Base-by-base conservation (phyloP, 2,888 invertebrate species). In the Tetanocera ferruginea region DNA sequence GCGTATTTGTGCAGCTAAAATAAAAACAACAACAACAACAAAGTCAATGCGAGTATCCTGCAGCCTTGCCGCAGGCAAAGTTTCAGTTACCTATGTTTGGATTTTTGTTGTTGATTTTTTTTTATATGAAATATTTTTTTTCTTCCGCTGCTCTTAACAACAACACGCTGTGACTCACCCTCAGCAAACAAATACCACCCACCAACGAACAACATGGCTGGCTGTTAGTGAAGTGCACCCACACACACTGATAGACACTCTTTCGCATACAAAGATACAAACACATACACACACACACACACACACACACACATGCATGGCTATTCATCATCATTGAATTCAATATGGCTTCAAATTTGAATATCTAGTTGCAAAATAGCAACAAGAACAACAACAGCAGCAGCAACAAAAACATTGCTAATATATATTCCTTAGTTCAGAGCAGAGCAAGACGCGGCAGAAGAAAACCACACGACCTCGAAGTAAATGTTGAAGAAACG, bases 281-380 rank as follows among this genome's bases (percentile, higher is more conserved):
- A 51, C 52, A 69, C 49, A 23, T n/a, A 52, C 55, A 71, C 66
- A 74, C 51, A 64, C 64, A 66, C 51, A 28, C 64, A 64, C 28
- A 64, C 34, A 64, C 64, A 8, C 51, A 31, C 31, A 34, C 43
- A 17, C 60, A 60, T 23, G 52, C 64, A 74, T 52, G 19, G 28
- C 23, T 62, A 37, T 62, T 67, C 67, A 75, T 67, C 23, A 64
- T 64, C 66, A 67, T 75, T 75, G 67, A 31, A 31, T 82, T 79
- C 83, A 82, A 82, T 81, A 82, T 82, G 83, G 82, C 81, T 81
- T 83, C 83, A 37, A 28, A 34, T 52, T 52, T 34, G 66, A 73
- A 62, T 75, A 37, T 64, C 76, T 76, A 66, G 34, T 52, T 11
- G 19, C 34, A 52, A 43, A 72, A 55, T 14, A 70, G 60, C 62